These are phyloP conservation scores for Venustoraphidia nigricollis DNA, from an alignment of 2,888 invertebrate species.

Conservation along the genomic window DNA sequence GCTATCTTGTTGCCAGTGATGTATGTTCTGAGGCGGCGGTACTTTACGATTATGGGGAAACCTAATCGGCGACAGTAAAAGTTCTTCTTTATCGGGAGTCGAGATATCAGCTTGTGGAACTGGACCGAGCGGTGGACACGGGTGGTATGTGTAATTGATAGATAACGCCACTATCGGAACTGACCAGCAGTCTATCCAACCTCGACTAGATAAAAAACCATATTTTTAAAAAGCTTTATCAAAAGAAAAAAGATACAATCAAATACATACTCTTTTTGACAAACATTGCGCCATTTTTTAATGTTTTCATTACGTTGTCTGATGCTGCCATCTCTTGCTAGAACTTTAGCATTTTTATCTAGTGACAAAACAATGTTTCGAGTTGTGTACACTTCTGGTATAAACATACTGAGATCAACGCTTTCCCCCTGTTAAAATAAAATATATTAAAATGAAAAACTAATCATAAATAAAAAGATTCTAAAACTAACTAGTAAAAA, in stretches of 20 bases:
- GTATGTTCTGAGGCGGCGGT: slow-evolving; percentile 14
- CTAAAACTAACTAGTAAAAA: slow-evolving; percentile 4
- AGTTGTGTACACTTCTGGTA: slow-evolving; percentile 86
- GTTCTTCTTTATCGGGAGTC: slow-evolving; percentile 89
- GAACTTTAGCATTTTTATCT: slow-evolving; percentile 74
- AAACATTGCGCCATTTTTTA: slow-evolving; percentile 70
- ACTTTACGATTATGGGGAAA: slow-evolving; percentile 55
- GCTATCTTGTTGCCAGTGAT: slow-evolving; percentile 30
- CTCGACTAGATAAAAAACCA: slow-evolving; percentile 26
- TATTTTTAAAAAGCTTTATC: background rate
- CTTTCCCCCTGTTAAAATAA: slow-evolving; percentile 56
- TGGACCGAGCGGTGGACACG: slow-evolving; percentile 76
- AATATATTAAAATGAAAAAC: slow-evolving; percentile 3
- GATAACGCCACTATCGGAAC: slow-evolving; percentile 87
- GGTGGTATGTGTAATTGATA: slow-evolving; percentile 84
- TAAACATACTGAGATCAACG: slow-evolving; percentile 74
- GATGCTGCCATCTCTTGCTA: slow-evolving; percentile 55
- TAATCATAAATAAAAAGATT: background rate
- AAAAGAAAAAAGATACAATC: background rate
- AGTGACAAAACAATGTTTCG: slow-evolving; percentile 67
- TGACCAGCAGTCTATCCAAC: slow-evolving; percentile 95
- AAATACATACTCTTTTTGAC: slow-evolving; percentile 37
- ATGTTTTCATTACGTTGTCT: slow-evolving; percentile 36
- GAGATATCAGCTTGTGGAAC: slow-evolving; percentile 84
- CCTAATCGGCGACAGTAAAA: slow-evolving; percentile 78